Conservation (phyloP, 2,888 invertebrate genomes). For the Acleris literana region DNA sequence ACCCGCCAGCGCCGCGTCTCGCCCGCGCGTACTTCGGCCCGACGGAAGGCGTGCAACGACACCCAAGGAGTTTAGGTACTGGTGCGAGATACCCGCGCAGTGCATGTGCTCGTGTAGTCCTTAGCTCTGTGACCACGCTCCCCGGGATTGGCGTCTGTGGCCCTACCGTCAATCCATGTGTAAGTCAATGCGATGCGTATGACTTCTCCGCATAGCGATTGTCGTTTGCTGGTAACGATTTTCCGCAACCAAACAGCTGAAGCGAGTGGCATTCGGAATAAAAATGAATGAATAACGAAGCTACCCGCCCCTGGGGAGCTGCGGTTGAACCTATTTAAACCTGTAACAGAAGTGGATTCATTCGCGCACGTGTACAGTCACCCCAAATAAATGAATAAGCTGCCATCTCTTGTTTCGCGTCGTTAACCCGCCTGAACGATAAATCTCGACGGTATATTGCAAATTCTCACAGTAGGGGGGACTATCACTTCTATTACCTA, state of each 20-base stretch:
- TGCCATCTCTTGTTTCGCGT: slow-evolving; percentile 49
- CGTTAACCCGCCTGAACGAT: slow-evolving; percentile 46
- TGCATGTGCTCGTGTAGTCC: slow-evolving; percentile 83
- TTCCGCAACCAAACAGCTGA: slow-evolving; percentile 60
- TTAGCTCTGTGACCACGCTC: slow-evolving; percentile 84
- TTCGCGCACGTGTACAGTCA: slow-evolving; percentile 73
- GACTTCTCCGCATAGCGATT: slow-evolving; percentile 64
- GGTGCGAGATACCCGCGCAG: slow-evolving; percentile 67
- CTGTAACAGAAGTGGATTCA: slow-evolving; percentile 63
- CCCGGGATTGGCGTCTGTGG: slow-evolving; percentile 88
- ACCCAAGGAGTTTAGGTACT: slow-evolving; percentile 33
- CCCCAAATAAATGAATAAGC: slow-evolving; percentile 58
- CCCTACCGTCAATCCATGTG: slow-evolving; percentile 78
- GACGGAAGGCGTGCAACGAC: slow-evolving; percentile 19
- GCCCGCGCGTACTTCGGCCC: slow-evolving; percentile 10
- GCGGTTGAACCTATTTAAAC: slow-evolving; percentile 64
- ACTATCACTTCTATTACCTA: slow-evolving; percentile 40
- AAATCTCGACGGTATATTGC: slow-evolving; percentile 49
- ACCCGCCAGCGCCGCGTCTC: slow-evolving; percentile 10
- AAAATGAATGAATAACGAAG: slow-evolving; percentile 71
- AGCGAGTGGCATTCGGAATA: slow-evolving; percentile 61
- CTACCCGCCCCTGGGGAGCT: slow-evolving; percentile 51
- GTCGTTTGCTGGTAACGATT: slow-evolving; percentile 64
- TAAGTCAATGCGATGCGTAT: slow-evolving; percentile 77
- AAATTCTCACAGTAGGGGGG: slow-evolving; percentile 38